These are phyloP conservation scores for Fistularia commersonii DNA, from an alignment of 2,797 vertebrate genomes.

Conservation along the genomic window DNA sequence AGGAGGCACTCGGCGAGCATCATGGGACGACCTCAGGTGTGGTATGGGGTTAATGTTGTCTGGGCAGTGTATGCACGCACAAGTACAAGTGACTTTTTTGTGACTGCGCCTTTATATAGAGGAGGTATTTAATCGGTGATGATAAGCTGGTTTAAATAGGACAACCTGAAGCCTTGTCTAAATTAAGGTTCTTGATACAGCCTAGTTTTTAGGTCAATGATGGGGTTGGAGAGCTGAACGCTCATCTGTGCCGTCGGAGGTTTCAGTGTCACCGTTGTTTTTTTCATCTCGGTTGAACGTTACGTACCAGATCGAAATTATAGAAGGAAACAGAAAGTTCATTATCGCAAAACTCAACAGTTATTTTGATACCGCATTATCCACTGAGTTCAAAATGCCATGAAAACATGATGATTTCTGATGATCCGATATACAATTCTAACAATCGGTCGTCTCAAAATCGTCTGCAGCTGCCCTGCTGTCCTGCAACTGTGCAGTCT, in stretches of 20 bases:
- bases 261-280: conserved; percentile 26
- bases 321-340: no score
- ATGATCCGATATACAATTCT: no score
- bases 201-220: conserved; percentile 65
- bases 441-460: no score
- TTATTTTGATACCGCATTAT: no score
- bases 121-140: conserved; percentile 49
- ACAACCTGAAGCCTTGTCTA: conserved; percentile 64
- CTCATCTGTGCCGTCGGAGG: conserved; percentile 11
- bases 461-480: conserved; percentile 1
- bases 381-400: no score
- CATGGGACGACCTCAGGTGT: conserved; percentile 55
- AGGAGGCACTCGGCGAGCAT: conserved; percentile 58
- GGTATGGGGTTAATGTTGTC: conserved; percentile 9
- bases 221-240: conserved; percentile 27
- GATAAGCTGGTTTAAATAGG: conserved; percentile 62
- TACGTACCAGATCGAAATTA: neutral
- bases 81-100: conserved; percentile 1
- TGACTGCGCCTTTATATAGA: conserved; percentile 4
- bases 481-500: conserved; percentile 15
- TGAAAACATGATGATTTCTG: no score
- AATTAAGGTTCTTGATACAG: conserved; percentile 55
- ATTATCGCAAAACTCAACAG: no score
- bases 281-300: conserved; percentile 8
- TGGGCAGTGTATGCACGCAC: conserved; percentile 2